Evolutionary conservation across 2,113 vertebrate genomes (phyloP).

Genomic region (Sigmodon hispidus): DNA sequence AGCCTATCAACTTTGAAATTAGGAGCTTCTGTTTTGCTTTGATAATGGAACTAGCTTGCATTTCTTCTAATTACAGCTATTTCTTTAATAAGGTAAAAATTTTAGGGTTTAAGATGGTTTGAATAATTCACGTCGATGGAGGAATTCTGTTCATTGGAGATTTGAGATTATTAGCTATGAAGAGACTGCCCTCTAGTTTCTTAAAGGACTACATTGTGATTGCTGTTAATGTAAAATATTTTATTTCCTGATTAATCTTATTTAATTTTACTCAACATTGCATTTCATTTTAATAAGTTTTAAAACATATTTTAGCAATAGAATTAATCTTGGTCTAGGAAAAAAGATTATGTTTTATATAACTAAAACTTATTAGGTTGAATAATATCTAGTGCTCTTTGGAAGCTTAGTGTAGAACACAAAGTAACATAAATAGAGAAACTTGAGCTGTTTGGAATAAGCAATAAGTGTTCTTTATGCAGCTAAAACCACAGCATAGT

Average conservation of each 20-base stretch:
- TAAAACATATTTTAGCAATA: neutral
- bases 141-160: conserved; percentile 10
- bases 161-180: neutral
- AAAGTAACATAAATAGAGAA: conserved; percentile 41
- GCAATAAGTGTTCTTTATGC: neutral
- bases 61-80: conserved; percentile 35
- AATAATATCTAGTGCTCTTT: neutral
- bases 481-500: neutral
- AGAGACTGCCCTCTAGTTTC: neutral
- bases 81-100: neutral
- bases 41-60: neutral
- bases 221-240: conserved; percentile 24
- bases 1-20: neutral
- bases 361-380: conserved; percentile 9
- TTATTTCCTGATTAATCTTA: conserved; percentile 17
- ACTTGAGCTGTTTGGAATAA: neutral
- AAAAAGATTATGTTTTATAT: neutral
- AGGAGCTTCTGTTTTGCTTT: neutral
- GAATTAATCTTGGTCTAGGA: conserved; percentile 15
- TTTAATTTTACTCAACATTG: neutral
- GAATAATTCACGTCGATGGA: neutral
- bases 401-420: conserved; percentile 30
- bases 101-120: neutral
- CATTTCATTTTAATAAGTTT: conserved; percentile 18
- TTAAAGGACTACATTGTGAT: conserved; percentile 2